Evolutionary conservation across 2,797 vertebrate genomes (phyloP).

Genomic region (Cyclopterus lumpus): DNA sequence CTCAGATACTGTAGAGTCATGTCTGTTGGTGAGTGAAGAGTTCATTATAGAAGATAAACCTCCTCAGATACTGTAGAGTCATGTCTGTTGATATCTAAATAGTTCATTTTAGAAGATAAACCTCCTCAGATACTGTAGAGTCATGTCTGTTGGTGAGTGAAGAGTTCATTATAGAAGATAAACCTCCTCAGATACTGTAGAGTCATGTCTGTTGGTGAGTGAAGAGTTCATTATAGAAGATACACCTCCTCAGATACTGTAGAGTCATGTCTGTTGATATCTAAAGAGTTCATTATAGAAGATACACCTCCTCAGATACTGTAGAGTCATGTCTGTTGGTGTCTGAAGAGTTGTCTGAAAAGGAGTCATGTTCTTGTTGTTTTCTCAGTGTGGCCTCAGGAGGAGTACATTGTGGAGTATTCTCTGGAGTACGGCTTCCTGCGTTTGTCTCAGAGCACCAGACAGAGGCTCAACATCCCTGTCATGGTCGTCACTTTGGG

Average conservation of each 20-base stretch:
- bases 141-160: neutral
- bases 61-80: too few relatives aligned
- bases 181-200: neutral
- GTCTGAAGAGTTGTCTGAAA: neutral
- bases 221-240: neutral
- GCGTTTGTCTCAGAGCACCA: slow-evolving; percentile 92
- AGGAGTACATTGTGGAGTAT: slow-evolving; percentile 98
- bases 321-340: neutral
- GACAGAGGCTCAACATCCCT: slow-evolving; percentile 95
- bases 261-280: neutral
- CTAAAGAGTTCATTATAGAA: neutral
- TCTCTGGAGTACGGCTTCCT: slow-evolving; percentile 96
- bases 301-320: neutral
- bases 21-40: too few relatives aligned
- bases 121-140: too few relatives aligned
- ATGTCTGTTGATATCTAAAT: neutral
- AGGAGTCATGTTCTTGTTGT: neutral
- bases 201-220: neutral
- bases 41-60: too few relatives aligned
- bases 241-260: too few relatives aligned
- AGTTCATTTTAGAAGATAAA: neutral
- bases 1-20: too few relatives aligned
- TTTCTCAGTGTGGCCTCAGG: slow-evolving; percentile 92
- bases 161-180: neutral
- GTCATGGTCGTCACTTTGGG: slow-evolving; percentile 98